These are phyloP conservation scores for Ganaspis brasiliensis DNA, from an alignment of 2,888 invertebrate species.

Conservation along the genomic window DNA sequence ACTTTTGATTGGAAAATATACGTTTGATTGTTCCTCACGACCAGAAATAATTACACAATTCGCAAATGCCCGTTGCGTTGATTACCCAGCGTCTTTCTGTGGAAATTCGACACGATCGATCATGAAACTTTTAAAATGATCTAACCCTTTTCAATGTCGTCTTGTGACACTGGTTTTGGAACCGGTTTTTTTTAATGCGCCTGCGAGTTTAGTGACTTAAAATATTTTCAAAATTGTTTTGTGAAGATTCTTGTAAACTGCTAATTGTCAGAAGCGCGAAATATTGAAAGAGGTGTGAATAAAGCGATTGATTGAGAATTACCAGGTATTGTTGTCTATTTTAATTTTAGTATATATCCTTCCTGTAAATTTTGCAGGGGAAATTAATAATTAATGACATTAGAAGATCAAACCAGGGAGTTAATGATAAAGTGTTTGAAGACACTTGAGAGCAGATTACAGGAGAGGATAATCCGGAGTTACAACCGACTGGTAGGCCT, in stretches of 20 bases:
- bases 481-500: conserved; percentile 5
- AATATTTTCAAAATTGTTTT: conserved; percentile 41
- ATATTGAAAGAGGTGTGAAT: not conserved
- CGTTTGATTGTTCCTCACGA: not conserved
- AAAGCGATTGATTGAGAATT: too few relatives aligned
- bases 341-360: too few relatives aligned
- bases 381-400: too few relatives aligned
- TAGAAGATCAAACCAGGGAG: too few relatives aligned
- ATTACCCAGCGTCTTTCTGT: not conserved
- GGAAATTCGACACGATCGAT: not conserved
- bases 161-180: conserved; percentile 31
- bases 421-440: not conserved
- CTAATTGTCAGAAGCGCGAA: not conserved
- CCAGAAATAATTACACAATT: not conserved
- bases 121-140: conserved; percentile 10
- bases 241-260: not conserved
- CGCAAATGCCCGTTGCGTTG: not conserved
- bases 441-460: not conserved
- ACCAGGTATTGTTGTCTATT: too few relatives aligned
- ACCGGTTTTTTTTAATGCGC: conserved; percentile 26
- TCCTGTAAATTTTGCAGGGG: too few relatives aligned
- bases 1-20: not conserved
- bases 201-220: conserved; percentile 38
- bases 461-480: conserved; percentile 19
- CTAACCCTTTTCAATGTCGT: conserved; percentile 20